A percentile compares a stretch with the other conserved stretches of the same genome.
phyloP scores from a whole-genome alignment of 2,113 vertebrate genomes.

The Cyprinodon variegatus region DNA sequence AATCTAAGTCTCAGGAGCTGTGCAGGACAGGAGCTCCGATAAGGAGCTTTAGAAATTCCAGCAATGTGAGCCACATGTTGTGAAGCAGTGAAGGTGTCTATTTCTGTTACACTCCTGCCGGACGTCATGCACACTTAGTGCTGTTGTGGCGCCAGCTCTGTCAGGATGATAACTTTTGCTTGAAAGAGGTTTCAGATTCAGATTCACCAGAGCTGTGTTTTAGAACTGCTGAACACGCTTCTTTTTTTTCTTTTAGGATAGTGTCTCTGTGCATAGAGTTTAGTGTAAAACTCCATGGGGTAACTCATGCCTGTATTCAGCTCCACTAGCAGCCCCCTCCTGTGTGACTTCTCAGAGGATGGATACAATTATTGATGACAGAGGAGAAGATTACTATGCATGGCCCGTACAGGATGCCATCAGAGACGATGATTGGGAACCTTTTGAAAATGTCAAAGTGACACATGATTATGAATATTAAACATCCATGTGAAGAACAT shows the following conservation, averaged over 20 bases:
- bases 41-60: constrained; percentile 41
- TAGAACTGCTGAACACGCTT: constrained; percentile 5
- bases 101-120: constrained; percentile 14
- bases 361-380: constrained; percentile 75
- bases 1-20: constrained; percentile 6
- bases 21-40: constrained; percentile 15
- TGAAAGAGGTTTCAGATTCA: not conserved
- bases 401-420: constrained; percentile 73
- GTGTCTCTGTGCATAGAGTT: not conserved
- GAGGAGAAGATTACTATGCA: constrained; percentile 78
- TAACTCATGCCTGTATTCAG: constrained; percentile 52
- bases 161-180: not conserved
- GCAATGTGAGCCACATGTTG: constrained; percentile 60
- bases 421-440: constrained; percentile 77
- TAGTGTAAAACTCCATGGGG: constrained; percentile 16
- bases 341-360: constrained; percentile 58
- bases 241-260: not conserved
- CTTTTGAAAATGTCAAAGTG: constrained; percentile 83
- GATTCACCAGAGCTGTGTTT: constrained; percentile 6
- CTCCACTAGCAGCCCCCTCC: constrained; percentile 38
- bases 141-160: constrained; percentile 7
- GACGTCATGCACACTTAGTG: constrained; percentile 15
- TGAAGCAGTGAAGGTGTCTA: constrained; percentile 39
- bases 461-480: constrained; percentile 83
- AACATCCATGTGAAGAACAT: constrained; percentile 71